phyloP scores from a whole-genome alignment of 2,797 vertebrate genomes.

The Enteromius anoplus region DNA sequence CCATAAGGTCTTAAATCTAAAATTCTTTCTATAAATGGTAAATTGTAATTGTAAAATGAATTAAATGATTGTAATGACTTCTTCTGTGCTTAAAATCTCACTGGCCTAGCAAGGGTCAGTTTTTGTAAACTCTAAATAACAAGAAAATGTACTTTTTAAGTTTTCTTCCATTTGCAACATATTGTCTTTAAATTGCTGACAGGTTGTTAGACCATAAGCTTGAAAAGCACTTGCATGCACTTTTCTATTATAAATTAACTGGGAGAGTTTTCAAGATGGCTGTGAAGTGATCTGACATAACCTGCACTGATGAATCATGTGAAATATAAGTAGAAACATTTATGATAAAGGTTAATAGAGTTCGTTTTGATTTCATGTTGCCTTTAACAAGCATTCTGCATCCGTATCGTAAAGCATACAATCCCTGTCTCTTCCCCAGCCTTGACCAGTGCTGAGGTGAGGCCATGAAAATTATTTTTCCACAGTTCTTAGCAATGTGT shows the following conservation, averaged over 20 bases:
- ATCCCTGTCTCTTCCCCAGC: background rate
- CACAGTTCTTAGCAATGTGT: constrained; percentile 30
- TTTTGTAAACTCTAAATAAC: background rate
- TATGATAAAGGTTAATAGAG: constrained; percentile 13
- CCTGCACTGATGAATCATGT: background rate
- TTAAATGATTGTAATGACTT: background rate
- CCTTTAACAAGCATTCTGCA: background rate
- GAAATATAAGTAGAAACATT: constrained; percentile 1
- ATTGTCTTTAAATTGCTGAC: background rate
- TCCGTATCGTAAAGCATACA: background rate
- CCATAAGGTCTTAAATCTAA: no score
- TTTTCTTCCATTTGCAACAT: background rate
- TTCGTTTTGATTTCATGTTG: constrained; percentile 27
- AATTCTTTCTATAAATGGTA: background rate
- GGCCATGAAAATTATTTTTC: constrained; percentile 23
- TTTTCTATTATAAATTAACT: background rate
- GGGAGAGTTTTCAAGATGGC: background rate
- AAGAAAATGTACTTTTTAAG: background rate
- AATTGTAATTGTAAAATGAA: background rate
- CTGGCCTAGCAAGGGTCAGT: background rate
- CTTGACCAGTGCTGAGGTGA: constrained; percentile 14
- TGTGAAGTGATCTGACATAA: background rate
- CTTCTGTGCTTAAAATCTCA: constrained; percentile 7
- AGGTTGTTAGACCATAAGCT: background rate
- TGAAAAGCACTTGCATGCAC: constrained; percentile 3